Evolutionary conservation across 2,113 vertebrate genomes (phyloP).

Genomic region (Pluvialis apricaria): DNA sequence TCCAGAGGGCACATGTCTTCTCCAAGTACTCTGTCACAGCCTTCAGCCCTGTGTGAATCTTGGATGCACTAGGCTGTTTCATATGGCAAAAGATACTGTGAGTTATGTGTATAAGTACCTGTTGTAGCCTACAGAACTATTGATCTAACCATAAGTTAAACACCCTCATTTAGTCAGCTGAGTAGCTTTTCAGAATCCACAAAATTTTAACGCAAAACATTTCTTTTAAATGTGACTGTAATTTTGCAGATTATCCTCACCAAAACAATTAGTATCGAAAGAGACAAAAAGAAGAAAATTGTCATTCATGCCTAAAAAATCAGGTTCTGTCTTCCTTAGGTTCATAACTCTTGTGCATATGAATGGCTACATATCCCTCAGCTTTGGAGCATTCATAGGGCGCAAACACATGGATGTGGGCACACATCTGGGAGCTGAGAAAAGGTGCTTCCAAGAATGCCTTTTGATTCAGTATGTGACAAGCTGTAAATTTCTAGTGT

Average conservation of each 20-base stretch:
- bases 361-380: not conserved
- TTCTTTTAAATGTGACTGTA: not conserved
- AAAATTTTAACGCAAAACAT: not conserved
- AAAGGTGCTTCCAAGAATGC: not conserved
- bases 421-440: not conserved
- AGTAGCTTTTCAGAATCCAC: not conserved
- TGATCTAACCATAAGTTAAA: not conserved
- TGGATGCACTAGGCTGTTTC: not conserved
- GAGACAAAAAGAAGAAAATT: not conserved
- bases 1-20: not conserved
- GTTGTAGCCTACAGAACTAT: fast-evolving
- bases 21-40: not conserved
- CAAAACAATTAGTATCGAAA: not conserved
- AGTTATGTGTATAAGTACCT: not conserved
- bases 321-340: not conserved
- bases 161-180: not conserved
- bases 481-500: not conserved
- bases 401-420: not conserved
- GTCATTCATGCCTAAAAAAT: not conserved
- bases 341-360: not conserved
- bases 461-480: not conserved
- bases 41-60: not conserved
- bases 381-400: not conserved
- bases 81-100: not conserved
- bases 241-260: not conserved